Base-by-base conservation (phyloP, 2,888 invertebrate genomes). In the Tachina grossa region DNA sequence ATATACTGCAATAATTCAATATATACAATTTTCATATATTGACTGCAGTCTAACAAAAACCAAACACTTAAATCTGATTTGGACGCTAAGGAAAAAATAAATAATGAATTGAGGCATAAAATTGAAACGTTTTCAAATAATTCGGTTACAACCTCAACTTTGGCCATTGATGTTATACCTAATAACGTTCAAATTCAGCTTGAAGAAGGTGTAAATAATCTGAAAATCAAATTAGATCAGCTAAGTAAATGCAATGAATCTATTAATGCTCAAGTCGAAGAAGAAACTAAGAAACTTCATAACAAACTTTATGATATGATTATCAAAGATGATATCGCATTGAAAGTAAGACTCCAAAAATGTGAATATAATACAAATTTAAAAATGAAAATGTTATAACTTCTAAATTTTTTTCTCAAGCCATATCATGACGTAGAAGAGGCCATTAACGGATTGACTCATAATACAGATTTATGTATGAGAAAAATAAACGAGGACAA, bases 351-450 rank as follows among this genome's bases (percentile, higher is more conserved):
- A 53, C 31, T 51, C 14, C 11, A 39, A 19, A 31, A 31, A 31
- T 6, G 6, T 31, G 9, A 9, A 19, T 2, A n/a, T 39, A 16
- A 11, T 47, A 16, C 14, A 13, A 43, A 11, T 41, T 43, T 10
- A 1, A 16, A 9, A 1, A 22, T 6, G 0, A 14, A 19, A n/a
- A 53, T 39, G 1, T 2, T 61, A 61, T 55, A 47, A n/a, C 19
- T 10, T 11, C 19, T 16, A 13, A 9, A n/a, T 6, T 19, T 14
- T 47, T 71, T n/a, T 53, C 11, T 19, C 11, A 55, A 85, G 85
- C 79, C 85, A 3, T 83, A 79, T 39, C 14, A 61, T 19, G 85
- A 79, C 10, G 83, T 83, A 0, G 71, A 75, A 43, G 5, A 45
- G 6, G 71, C 77, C 10, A 61, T 71, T 13, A 55, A 71, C 9